Conservation (phyloP, 2,797 vertebrate genomes). For the Trematomus bernacchii region DNA sequence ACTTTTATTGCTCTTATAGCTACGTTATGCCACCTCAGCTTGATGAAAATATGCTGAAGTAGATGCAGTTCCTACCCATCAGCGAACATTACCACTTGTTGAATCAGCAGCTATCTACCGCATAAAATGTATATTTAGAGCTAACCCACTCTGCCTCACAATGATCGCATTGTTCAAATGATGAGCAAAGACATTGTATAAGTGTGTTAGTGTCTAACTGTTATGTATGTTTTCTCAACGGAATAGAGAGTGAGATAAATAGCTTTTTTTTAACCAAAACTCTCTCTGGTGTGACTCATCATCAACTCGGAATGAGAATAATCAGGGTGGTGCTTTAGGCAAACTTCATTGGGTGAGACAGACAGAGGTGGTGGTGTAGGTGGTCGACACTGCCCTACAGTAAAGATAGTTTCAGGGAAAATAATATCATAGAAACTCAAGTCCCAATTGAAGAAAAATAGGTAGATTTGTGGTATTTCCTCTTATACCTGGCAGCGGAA, state of each 20-base stretch:
- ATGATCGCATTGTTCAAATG: slow-evolving; percentile 41
- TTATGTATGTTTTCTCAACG: slow-evolving; percentile 46
- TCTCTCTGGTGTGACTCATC: slow-evolving; percentile 61
- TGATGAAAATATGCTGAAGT: slow-evolving; percentile 40
- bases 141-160: slow-evolving; percentile 17
- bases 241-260: slow-evolving; percentile 52
- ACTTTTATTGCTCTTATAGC: slow-evolving; percentile 40
- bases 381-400: slow-evolving; percentile 29
- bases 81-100: slow-evolving; percentile 45
- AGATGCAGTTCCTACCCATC: slow-evolving; percentile 33
- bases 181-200: slow-evolving; percentile 23
- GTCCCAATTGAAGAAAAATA: slow-evolving; percentile 16
- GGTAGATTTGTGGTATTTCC: slow-evolving; percentile 17
- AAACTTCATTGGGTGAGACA: slow-evolving; percentile 49
- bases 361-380: slow-evolving; percentile 57
- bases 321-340: slow-evolving; percentile 49
- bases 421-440: slow-evolving; percentile 26
- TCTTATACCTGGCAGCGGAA: slow-evolving; percentile 31
- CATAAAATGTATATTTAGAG: slow-evolving; percentile 52
- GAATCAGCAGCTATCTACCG: slow-evolving; percentile 44
- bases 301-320: slow-evolving; percentile 52
- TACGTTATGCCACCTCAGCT: slow-evolving; percentile 29
- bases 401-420: slow-evolving; percentile 36
- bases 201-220: slow-evolving; percentile 34
- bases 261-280: slow-evolving; percentile 5